Percentiles rank a stretch among this genome's conserved stretches.
Evolutionary conservation across 1,140 invertebrate species (phyloP).

Genomic region (Hylaeus volcanicus): DNA sequence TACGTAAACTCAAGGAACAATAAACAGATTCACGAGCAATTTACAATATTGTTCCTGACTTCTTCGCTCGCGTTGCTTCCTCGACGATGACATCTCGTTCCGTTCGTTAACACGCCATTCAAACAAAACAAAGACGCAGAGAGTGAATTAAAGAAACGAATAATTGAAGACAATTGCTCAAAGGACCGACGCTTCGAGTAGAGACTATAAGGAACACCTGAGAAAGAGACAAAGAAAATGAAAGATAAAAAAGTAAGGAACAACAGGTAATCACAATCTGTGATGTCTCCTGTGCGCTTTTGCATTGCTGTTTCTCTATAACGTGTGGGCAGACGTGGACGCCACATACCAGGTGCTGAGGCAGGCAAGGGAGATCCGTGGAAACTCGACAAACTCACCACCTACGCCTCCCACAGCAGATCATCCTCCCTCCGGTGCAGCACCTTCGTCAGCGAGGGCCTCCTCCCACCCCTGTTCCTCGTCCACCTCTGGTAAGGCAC

Average conservation of each 20-base stretch:
- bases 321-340: constrained; percentile 86
- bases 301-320: constrained; percentile 58
- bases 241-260: constrained; percentile 22
- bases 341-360: constrained; percentile 96
- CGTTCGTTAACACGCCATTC: neutral
- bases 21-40: neutral
- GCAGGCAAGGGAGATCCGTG: constrained; percentile 91
- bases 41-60: neutral
- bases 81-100: neutral
- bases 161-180: neutral
- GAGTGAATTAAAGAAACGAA: neutral
- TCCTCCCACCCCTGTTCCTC: constrained; percentile 82
- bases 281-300: constrained; percentile 40
- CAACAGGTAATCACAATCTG: constrained; percentile 7
- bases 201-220: neutral
- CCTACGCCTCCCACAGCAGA: constrained; percentile 79
- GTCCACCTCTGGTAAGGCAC: constrained; percentile 85
- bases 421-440: constrained; percentile 75
- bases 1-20: too few relatives aligned
- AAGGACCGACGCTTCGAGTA: neutral
- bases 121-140: neutral
- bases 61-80: neutral
- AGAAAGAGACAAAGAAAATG: constrained; percentile 16
- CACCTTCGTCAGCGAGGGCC: constrained; percentile 78
- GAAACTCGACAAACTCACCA: constrained; percentile 80